Conservation (phyloP, 2,888 invertebrate genomes). For the Synanthedon tipuliformis region DNA sequence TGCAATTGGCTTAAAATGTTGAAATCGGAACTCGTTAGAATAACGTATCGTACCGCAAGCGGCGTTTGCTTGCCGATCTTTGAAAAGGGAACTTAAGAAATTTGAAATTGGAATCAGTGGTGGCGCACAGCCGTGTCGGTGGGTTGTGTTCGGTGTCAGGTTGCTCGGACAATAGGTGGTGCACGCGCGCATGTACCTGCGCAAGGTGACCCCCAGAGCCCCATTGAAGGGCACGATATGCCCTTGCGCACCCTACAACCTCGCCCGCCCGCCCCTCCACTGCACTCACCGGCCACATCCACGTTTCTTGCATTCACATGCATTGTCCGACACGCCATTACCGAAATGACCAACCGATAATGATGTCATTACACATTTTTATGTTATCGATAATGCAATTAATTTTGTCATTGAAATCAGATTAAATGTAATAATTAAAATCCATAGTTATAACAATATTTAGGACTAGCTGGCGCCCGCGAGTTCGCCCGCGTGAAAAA, state of each 20-base stretch:
- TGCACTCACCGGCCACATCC: constrained; percentile 2
- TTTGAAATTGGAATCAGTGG: neutral
- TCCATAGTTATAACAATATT: neutral
- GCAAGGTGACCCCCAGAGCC: constrained; percentile 50
- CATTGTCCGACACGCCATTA: constrained; percentile 56
- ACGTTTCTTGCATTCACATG: constrained; percentile 35
- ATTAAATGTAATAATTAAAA: neutral
- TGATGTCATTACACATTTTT: neutral
- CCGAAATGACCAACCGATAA: constrained; percentile 26
- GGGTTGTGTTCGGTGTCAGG: constrained; percentile 37
- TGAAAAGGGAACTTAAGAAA: neutral
- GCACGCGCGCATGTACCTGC: constrained; percentile 55
- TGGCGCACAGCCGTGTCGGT: constrained; percentile 5
- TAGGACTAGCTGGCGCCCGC: too few relatives aligned
- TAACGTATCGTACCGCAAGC: constrained; percentile 20
- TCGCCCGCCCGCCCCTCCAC: constrained; percentile 17
- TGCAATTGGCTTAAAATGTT: constrained; percentile 61
- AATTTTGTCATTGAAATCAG: neutral
- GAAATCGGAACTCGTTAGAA: constrained; percentile 56
- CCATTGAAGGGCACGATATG: constrained; percentile 58
- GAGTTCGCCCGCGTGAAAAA: too few relatives aligned
- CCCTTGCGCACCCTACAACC: constrained; percentile 44
- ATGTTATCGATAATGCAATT: neutral
- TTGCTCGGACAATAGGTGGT: constrained; percentile 57
- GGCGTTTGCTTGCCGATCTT: neutral